phyloP scores from a whole-genome alignment of 2,797 vertebrate species.

The Notolabrus celidotus region DNA sequence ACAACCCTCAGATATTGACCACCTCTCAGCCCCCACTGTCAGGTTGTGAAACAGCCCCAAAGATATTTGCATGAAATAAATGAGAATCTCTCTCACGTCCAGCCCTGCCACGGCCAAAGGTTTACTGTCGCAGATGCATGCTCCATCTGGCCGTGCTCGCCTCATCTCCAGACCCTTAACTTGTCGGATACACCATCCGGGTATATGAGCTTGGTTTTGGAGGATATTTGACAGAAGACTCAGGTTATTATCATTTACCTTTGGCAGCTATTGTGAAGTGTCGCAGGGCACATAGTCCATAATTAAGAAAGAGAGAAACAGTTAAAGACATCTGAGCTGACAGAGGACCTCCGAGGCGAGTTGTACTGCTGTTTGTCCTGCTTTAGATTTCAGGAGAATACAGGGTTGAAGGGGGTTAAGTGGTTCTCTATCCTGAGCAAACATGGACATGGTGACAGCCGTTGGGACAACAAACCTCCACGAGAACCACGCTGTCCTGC shows the following conservation, averaged over 20 bases:
- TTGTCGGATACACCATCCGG: slow-evolving; percentile 5
- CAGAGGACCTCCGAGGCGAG: slow-evolving; percentile 32
- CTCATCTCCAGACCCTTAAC: slow-evolving; percentile 36
- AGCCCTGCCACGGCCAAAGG: slow-evolving; percentile 78
- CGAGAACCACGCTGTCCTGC: slow-evolving; percentile 73
- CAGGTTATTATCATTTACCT: background rate
- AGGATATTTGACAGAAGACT: slow-evolving; percentile 11
- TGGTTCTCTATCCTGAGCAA: slow-evolving; percentile 67
- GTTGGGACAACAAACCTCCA: slow-evolving; percentile 68
- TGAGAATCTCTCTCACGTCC: slow-evolving; percentile 77
- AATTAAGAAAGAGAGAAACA: background rate
- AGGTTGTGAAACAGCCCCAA: slow-evolving; percentile 70
- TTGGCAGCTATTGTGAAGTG: background rate
- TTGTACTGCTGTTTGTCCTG: slow-evolving; percentile 45
- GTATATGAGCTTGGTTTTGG: slow-evolving; percentile 11
- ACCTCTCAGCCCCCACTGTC: slow-evolving; percentile 72
- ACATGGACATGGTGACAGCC: slow-evolving; percentile 68
- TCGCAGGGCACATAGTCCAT: background rate
- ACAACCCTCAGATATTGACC: slow-evolving; percentile 65
- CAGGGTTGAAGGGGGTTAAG: slow-evolving; percentile 63
- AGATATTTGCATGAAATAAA: slow-evolving; percentile 85
- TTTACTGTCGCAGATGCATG: slow-evolving; percentile 82
- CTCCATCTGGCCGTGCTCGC: slow-evolving; percentile 79
- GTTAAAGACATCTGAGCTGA: slow-evolving; percentile 7
- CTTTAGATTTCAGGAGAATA: slow-evolving; percentile 45